Conservation (phyloP, 2,797 vertebrate species). For the Argyrosomus regius region DNA sequence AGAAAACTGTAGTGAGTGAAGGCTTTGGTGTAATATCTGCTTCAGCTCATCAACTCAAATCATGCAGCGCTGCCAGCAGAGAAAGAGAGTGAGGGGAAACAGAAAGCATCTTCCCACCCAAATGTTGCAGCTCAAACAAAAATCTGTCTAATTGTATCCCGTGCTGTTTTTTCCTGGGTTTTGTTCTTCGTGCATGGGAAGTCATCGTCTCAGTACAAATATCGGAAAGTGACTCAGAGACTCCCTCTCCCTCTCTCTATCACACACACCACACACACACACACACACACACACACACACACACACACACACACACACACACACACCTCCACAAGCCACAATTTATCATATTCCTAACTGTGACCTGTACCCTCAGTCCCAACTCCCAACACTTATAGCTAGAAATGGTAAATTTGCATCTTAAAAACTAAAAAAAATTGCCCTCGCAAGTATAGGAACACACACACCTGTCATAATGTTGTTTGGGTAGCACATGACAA, state of each 20-base stretch:
- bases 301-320: neutral
- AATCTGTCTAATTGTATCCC: conserved; percentile 55
- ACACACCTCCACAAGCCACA: conserved; percentile 12
- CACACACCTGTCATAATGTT: conserved; percentile 16
- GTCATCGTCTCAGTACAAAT: conserved; percentile 62
- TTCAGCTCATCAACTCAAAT: conserved; percentile 39
- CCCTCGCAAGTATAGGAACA: conserved; percentile 4
- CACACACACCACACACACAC: conserved; percentile 16
- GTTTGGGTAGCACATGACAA: conserved; percentile 70
- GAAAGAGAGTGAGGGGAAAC: conserved; percentile 17
- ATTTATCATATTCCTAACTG: neutral
- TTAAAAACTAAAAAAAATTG: conserved; percentile 12
- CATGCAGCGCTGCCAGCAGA: conserved; percentile 23
- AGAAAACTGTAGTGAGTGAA: conserved; percentile 12
- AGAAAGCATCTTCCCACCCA: conserved; percentile 58
- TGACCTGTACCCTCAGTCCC: neutral
- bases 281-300: conserved; percentile 8
- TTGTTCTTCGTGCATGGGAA: conserved; percentile 62
- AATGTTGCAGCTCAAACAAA: conserved; percentile 53
- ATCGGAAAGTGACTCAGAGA: conserved; percentile 70
- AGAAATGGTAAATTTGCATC: conserved; percentile 22
- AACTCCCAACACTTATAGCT: neutral
- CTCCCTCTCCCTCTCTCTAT: neutral
- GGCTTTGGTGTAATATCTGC: conserved; percentile 36
- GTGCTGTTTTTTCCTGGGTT: conserved; percentile 63